Base-by-base conservation (phyloP, 2,888 invertebrate species). In the Lissonota sp. region DNA sequence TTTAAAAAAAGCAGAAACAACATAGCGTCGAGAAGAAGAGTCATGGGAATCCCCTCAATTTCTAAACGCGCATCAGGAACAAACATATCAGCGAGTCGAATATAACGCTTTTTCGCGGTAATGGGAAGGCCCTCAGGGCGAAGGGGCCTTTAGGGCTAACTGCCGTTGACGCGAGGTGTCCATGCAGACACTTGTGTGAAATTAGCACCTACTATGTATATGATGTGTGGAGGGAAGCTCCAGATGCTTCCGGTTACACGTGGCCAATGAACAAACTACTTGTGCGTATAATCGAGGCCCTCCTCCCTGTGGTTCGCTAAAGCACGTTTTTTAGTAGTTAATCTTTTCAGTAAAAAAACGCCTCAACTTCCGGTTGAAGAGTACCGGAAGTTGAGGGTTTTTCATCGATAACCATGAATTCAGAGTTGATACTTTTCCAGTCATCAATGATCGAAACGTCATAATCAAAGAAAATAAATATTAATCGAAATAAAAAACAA, bases 281-380 rank as follows among this genome's bases (percentile, higher is more conserved):
- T 53, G 16, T 53, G 5, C 49, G 49, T 49, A 6, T 49, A 49
- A 53, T 53, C 16, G 14, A 16, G 14, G 1, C 26, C 26, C 26
- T 14, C 16, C 79, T 84, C 86, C 84, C 84, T 26, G 26, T 26
- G 1, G 26, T 3, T 26, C 26, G 26, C 26, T 26, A 26, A 26
- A 26, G 26, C 26, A 1, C 26, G 3, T 26, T 26, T 26, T 26
- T 26, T 26, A 26, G 26, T 26, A 26, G 26, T 3, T 26, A 2
- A 26, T 26, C 26, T 26, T 26, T 26, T 26, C 26, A 3, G 26
- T n/a, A n/a, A n/a, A n/a, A n/a, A n/a, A n/a, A n/a, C n/a, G n/a
- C n/a, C n/a, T 26, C 26, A 26, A 1, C 26, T 26, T 26, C 26
- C 26, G 26, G 26, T 26, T 26, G 3, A 26, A 3, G 3, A 26